phyloP scores from a whole-genome alignment of 64 coral and sea anemone species.

The Pocillopora damicornis region DNA sequence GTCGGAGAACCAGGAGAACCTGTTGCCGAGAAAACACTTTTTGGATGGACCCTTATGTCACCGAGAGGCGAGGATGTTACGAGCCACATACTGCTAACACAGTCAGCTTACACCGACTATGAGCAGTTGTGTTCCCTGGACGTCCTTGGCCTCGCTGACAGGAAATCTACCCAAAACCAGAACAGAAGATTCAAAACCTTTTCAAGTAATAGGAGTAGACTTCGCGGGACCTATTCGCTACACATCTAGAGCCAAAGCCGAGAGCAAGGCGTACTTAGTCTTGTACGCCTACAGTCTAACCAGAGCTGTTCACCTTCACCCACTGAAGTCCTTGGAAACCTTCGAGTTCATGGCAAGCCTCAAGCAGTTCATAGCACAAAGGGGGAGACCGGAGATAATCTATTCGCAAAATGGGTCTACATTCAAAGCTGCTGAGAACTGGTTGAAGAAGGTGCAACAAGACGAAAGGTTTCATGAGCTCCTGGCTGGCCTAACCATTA shows the following conservation, averaged over 20 bases:
- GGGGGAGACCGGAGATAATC: neutral
- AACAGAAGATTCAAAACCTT: neutral
- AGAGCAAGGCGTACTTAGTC: neutral
- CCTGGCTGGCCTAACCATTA: neutral
- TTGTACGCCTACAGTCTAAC: neutral
- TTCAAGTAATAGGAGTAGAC: slow-evolving; percentile 1
- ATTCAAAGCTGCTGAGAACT: neutral
- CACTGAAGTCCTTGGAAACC: neutral
- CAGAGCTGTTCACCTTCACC: neutral
- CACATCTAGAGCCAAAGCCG: neutral
- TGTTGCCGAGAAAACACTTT: slow-evolving; percentile 17
- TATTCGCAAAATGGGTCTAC: neutral
- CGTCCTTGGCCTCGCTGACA: neutral
- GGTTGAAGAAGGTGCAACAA: too few species aligned
- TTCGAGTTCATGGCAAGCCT: neutral
- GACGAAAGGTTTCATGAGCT: too few species aligned
- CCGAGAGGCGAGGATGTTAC: neutral
- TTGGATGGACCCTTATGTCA: slow-evolving; percentile 40
- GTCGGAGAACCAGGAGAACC: slow-evolving; percentile 36
- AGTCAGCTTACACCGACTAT: too few species aligned
- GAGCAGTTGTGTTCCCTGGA: too few species aligned
- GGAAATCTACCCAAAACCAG: slow-evolving; percentile 2
- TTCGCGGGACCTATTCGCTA: neutral
- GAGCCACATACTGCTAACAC: slow-evolving; percentile 8
- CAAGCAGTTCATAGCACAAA: too few species aligned